Percentiles rank a stretch among this genome's conserved stretches.
Evolutionary conservation across 2,888 invertebrate species (phyloP).

Genomic region (Mesopsocus fuscifrons): DNA sequence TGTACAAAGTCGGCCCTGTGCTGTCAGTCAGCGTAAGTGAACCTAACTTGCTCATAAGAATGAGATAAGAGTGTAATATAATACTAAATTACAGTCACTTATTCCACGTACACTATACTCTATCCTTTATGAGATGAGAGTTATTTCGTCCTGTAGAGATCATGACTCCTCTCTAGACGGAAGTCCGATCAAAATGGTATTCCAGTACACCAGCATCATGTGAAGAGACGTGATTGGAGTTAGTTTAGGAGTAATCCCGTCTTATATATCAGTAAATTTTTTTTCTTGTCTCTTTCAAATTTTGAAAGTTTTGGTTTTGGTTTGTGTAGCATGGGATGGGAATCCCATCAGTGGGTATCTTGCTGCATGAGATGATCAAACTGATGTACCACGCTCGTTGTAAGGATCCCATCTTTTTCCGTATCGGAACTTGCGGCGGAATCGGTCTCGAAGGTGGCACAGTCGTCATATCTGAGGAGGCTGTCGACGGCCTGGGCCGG

Average conservation of each 20-base stretch:
- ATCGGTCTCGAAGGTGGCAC: constrained; percentile 84
- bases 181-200: no score
- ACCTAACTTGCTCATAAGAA: neutral
- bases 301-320: no score
- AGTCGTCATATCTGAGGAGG: constrained; percentile 82
- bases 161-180: no score
- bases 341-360: constrained; percentile 84
- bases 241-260: no score
- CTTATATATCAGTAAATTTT: no score
- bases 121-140: no score
- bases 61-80: constrained; percentile 1
- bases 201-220: no score
- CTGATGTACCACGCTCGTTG: constrained; percentile 84
- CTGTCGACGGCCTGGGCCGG: constrained; percentile 69
- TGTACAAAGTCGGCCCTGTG: constrained; percentile 89
- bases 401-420: constrained; percentile 76
- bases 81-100: no score
- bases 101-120: no score
- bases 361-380: constrained; percentile 91
- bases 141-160: no score
- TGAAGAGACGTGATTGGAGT: no score
- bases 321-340: constrained; percentile 91
- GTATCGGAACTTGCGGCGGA: constrained; percentile 86
- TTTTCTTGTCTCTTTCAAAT: no score
- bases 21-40: constrained; percentile 60